phyloP scores from a whole-genome alignment of 2,113 vertebrate genomes.

The Turnix velox region DNA sequence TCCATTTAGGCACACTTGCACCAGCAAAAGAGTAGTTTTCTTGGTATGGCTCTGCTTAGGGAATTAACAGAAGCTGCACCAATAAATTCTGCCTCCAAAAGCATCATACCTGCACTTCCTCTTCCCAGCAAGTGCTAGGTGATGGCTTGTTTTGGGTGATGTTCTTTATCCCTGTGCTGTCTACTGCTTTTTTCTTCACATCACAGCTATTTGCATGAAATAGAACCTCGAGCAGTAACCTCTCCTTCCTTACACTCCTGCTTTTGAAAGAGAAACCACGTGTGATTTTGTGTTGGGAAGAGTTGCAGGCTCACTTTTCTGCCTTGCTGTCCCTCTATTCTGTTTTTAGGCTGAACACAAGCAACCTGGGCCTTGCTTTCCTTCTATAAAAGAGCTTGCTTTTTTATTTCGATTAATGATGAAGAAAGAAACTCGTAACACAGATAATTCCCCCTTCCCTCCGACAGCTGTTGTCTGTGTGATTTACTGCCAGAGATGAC shows the following conservation, averaged over 20 bases:
- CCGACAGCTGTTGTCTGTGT: rapidly evolving
- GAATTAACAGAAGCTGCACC: neutral
- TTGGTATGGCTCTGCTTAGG: neutral
- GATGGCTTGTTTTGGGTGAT: rapidly evolving
- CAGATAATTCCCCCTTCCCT: neutral
- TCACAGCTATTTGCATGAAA: neutral
- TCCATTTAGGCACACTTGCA: neutral
- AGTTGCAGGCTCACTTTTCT: neutral
- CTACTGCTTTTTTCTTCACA: neutral
- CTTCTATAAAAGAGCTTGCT: neutral
- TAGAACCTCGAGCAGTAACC: too few relatives aligned
- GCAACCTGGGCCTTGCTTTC: neutral
- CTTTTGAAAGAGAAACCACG: neutral
- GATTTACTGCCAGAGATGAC: neutral
- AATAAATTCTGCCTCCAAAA: neutral
- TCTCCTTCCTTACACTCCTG: too few relatives aligned
- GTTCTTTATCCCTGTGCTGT: neutral
- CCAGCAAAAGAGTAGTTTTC: neutral
- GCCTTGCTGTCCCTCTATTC: neutral
- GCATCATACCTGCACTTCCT: neutral
- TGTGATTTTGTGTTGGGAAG: neutral
- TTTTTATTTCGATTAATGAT: neutral
- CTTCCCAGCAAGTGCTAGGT: neutral
- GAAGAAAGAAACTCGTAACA: neutral
- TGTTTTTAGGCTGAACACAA: neutral